Conservation (phyloP, 2,113 vertebrate species). For the Rafetus swinhoei region DNA sequence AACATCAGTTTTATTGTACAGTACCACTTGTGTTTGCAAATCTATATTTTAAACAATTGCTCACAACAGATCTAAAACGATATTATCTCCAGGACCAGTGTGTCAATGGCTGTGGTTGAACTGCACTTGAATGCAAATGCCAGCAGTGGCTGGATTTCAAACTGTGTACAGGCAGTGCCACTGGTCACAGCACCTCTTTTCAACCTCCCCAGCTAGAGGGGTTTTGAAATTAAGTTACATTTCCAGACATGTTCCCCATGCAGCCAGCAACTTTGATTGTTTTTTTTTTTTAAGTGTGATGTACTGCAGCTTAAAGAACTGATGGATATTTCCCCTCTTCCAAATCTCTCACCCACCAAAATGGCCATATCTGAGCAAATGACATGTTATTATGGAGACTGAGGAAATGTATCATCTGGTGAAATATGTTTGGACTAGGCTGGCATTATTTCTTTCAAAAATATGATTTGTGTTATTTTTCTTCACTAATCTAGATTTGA, state of each 20-base stretch:
- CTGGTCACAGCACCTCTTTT: not conserved
- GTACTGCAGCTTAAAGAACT: not conserved
- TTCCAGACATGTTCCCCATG: not conserved
- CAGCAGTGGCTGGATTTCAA: not conserved
- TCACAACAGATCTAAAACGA: not conserved
- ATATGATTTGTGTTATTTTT: constrained; percentile 51
- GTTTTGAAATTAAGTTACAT: constrained; percentile 24
- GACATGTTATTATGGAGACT: constrained; percentile 33
- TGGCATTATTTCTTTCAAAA: constrained; percentile 40
- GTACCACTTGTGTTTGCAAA: not conserved
- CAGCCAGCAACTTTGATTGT: not conserved
- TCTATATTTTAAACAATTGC: not conserved
- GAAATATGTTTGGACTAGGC: not conserved
- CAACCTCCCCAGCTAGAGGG: not conserved
- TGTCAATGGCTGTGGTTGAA: not conserved
- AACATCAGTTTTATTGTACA: not conserved
- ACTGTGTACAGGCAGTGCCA: not conserved
- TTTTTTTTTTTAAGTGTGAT: not conserved
- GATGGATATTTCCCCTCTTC: not conserved
- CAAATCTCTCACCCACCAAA: constrained; percentile 17
- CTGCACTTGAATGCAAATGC: not conserved
- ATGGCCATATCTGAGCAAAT: constrained; percentile 47
- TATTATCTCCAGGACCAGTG: not conserved
- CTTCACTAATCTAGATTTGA: not conserved
- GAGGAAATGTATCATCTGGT: constrained; percentile 14